phyloP scores from a whole-genome alignment of 2,113 vertebrate species.

The Lepus americanus region DNA sequence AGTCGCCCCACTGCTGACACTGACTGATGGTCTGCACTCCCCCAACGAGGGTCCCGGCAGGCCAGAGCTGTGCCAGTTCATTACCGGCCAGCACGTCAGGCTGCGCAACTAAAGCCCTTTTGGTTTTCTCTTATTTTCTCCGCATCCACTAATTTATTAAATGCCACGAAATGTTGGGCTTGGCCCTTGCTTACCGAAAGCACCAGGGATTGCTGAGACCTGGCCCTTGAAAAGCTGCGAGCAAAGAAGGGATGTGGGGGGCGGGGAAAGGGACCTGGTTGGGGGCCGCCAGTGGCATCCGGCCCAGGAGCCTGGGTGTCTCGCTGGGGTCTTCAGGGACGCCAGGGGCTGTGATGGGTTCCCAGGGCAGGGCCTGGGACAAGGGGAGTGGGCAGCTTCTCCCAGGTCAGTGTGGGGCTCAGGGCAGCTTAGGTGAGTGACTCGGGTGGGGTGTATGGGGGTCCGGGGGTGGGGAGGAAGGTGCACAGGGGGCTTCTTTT shows the following conservation, averaged over 20 bases:
- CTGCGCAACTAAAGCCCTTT: slow-evolving; percentile 34
- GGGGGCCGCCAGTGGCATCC: background rate
- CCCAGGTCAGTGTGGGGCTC: background rate
- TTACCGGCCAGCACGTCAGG: background rate
- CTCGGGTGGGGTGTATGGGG: background rate
- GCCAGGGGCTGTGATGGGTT: background rate
- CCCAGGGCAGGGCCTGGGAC: background rate
- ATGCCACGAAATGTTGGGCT: slow-evolving; percentile 11
- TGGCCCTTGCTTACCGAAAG: background rate
- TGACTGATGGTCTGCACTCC: background rate
- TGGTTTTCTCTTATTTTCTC: slow-evolving; percentile 58
- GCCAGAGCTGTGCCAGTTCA: background rate
- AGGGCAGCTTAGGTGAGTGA: accelerated
- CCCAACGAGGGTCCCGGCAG: slow-evolving; percentile 22
- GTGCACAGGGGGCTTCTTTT: background rate
- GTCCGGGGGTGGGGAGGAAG: background rate
- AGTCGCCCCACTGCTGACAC: background rate
- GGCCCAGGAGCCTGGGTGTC: background rate
- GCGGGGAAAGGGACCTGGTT: too few species aligned
- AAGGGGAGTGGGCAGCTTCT: accelerated
- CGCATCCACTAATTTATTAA: slow-evolving; percentile 70
- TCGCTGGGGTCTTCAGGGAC: background rate
- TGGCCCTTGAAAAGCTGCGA: background rate
- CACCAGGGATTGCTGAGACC: background rate
- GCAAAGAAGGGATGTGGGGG: background rate